A percentile compares a stretch with the other conserved stretches of the same genome.
phyloP scores from a whole-genome alignment of 2,888 invertebrate genomes.

The Zelleria hepariella region DNA sequence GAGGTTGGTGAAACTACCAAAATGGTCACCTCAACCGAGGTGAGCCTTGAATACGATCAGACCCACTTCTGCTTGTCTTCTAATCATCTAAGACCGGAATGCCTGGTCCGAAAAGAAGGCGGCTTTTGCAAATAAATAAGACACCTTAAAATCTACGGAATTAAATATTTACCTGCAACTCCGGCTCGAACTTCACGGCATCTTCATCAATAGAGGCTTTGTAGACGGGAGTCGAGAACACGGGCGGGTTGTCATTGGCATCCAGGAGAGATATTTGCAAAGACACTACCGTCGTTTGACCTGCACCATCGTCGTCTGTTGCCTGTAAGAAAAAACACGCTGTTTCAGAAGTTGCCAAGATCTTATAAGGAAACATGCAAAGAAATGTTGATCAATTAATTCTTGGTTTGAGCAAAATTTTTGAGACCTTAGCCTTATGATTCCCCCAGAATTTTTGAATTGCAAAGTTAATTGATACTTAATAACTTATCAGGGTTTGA shows the following conservation, averaged over 20 bases:
- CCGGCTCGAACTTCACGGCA: slow-evolving; percentile 86
- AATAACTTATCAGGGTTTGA: too few species aligned
- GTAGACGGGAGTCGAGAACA: slow-evolving; percentile 83
- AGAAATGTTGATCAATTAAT: not conserved
- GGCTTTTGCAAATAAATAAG: not conserved
- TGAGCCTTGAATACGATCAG: too few species aligned
- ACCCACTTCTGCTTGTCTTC: too few species aligned
- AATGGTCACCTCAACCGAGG: too few species aligned
- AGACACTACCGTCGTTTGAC: slow-evolving; percentile 83
- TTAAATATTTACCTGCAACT: slow-evolving; percentile 44
- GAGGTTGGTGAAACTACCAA: too few species aligned
- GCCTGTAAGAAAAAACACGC: slow-evolving; percentile 69
- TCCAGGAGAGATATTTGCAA: slow-evolving; percentile 85
- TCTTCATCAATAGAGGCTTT: slow-evolving; percentile 90
- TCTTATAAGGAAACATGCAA: too few species aligned
- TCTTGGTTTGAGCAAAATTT: too few species aligned
- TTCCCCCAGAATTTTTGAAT: too few species aligned
- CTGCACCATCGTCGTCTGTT: slow-evolving; percentile 86
- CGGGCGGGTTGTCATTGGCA: slow-evolving; percentile 91
- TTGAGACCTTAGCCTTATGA: too few species aligned
- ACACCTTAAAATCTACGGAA: not conserved
- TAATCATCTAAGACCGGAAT: too few species aligned
- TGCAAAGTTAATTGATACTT: too few species aligned
- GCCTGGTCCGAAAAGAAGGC: too few species aligned
- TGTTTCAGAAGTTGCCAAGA: not conserved